A percentile compares a stretch with the other conserved stretches of the same genome.
These are phyloP conservation scores for Malacosoma neustria DNA, from an alignment of 2,888 invertebrate genomes.

Conservation along the genomic window DNA sequence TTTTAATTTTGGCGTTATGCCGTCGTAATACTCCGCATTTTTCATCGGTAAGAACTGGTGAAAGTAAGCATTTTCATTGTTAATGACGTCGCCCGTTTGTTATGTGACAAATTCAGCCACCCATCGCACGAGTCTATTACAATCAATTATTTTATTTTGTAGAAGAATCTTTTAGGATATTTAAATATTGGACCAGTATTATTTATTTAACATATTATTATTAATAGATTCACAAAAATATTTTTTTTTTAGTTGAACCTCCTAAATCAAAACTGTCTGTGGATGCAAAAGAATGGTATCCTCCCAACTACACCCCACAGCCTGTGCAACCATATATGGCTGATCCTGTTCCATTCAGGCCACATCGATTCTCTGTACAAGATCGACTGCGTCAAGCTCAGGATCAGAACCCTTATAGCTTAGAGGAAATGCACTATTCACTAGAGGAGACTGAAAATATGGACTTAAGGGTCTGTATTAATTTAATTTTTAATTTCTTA, in stretches of 20 bases:
- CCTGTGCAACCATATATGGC: constrained; percentile 34
- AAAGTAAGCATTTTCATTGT: constrained; percentile 66
- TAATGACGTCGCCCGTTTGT: constrained; percentile 60
- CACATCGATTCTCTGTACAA: constrained; percentile 58
- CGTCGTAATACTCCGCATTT: constrained; percentile 45
- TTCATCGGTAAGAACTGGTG: constrained; percentile 53
- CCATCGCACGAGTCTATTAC: constrained; percentile 23
- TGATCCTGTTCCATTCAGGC: constrained; percentile 45
- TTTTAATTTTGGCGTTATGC: constrained; percentile 23
- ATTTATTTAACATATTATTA: too few relatives aligned
- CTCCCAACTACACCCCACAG: constrained; percentile 63
- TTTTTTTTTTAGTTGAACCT: constrained; percentile 37
- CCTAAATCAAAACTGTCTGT: constrained; percentile 68
- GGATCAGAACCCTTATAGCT: constrained; percentile 55
- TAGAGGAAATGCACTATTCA: constrained; percentile 56
- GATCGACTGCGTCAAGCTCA: constrained; percentile 63
- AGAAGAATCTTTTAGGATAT: neutral
- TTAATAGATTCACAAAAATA: too few relatives aligned
- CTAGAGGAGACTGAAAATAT: constrained; percentile 58
- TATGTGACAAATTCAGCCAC: constrained; percentile 41
- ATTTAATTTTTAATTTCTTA: neutral
- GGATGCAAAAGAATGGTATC: constrained; percentile 77
- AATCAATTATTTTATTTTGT: constrained; percentile 15
- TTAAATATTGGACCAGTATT: neutral
- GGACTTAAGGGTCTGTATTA: constrained; percentile 42